Evolutionary conservation across 2,113 vertebrate species (phyloP), one percentile per base, ranked within the genome.

Genomic region (Anthoscopus minutus): DNA sequence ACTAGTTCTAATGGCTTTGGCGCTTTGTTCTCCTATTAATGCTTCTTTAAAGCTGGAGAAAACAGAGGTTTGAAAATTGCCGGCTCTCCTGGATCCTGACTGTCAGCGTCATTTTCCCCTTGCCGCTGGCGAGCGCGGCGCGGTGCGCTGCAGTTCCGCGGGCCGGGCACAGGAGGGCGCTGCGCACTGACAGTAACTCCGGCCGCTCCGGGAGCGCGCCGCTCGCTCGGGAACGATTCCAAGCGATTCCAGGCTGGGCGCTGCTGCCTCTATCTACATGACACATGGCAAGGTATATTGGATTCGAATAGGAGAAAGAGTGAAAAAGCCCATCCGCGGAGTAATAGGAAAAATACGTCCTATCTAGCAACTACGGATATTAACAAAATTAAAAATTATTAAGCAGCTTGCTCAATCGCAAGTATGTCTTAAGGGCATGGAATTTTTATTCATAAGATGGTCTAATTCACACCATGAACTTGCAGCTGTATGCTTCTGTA

Each of bases 91-190:
- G 81, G 35, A 3, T 17, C 12, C 1, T 17, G 37, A 1, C 11
- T 4, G 28, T 1, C 61, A n/a, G 7, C 15, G 2, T 3, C 2
- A 0, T 10, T 33, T 33, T 28, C 13, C 42, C 30, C 4, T 18
- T 6, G 5, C 23, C 13, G 37, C 11, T 1, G 0, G 17, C 1
- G 7, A 3, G 14, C 0, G 17, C 7, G 30, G n/a, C n/a, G n/a
- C n/a, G n/a, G n/a, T n/a, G n/a, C n/a, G n/a, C n/a, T n/a, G 38
- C 35, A 30, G 73, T 96, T 81, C 62, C 48, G 0, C 0, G 5
- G 15, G 0, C 0, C 2, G 60, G 42, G 18, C 98, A 96, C 96
- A 47, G 96, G 98, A 97, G 98, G 97, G 95, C 96, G 54, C 93
- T 97, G 96, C 90, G 21, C 30, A 88, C 97, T 33, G 96, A 31